Evolutionary conservation across 1,140 invertebrate species (phyloP), one percentile per base, ranked within the genome.

Genomic region (Zaprionus ghesquierei): DNA sequence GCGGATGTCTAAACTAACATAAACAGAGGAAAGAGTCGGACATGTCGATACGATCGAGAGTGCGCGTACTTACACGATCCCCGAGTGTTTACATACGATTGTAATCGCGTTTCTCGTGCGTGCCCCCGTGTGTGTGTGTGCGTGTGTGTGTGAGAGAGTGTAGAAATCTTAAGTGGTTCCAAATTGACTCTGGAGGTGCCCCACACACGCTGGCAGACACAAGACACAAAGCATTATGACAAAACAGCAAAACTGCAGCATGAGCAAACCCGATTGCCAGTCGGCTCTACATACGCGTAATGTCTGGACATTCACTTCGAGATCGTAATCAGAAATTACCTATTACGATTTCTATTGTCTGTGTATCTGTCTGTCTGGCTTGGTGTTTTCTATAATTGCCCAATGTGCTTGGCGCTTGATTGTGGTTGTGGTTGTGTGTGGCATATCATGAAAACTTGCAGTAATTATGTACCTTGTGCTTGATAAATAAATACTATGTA

Each of bases 171-270:
- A 60, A 72, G 63, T 72, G 69, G 13, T 25, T 51, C 25, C 53
- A 59, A 71, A 59, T 66, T 53, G 65, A 63, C 9, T 53, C 61
- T 35, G 66, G 29, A 33, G 25, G 69, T 41, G 49, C 41, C 25
- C 13, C 13, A 38, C 35, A 38, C 5, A 38, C n/a, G n/a, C 5
- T n/a, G 13, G 5, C 35, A 38, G 5, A 38, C 35, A 35, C 12
- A 35, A n/a, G 3, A 38, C 13, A 35, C 33, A 15, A 5, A 41
- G 13, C 20, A 60, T 72, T 72, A 72, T 68, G 69, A 46, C 69
- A 72, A 72, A 72, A 60, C 55, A 68, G 63, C 69, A 72, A 72
- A 72, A 60, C 55, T 72, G 63, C 69, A 72, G 31, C 63, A 54
- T 60, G 69, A 46, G 41, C 41, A 72, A 68, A 44, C 49, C 33